These are phyloP conservation scores for Drosophila trapezifrons DNA, from an alignment of 1,140 invertebrate genomes.

Conservation along the genomic window DNA sequence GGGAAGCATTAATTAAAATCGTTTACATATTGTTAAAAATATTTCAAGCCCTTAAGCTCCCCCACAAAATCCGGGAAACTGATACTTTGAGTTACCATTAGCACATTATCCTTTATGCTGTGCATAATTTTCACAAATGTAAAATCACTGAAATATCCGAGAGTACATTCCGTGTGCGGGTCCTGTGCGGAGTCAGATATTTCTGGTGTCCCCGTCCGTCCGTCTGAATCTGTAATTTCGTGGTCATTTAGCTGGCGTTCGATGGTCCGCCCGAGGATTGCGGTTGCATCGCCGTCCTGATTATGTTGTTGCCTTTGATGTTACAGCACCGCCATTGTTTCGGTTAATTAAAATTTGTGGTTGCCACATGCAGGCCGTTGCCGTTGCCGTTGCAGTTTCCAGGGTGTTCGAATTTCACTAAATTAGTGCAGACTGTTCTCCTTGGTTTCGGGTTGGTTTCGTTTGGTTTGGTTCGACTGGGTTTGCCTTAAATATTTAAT, in stretches of 20 bases:
- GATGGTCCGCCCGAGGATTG: slow-evolving; percentile 46
- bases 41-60: too few species aligned
- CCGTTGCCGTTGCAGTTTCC: slow-evolving; percentile 2
- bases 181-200: slow-evolving; percentile 13
- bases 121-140: background rate
- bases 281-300: slow-evolving; percentile 53
- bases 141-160: background rate
- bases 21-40: too few species aligned
- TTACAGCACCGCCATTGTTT: slow-evolving; percentile 72
- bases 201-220: slow-evolving; percentile 2
- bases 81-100: background rate
- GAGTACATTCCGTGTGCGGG: slow-evolving; percentile 1
- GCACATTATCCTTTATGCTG: background rate
- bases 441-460: slow-evolving; percentile 14
- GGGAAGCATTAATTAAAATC: too few species aligned
- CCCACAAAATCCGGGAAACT: too few species aligned
- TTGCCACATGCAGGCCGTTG: slow-evolving; percentile 38
- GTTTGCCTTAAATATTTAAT: slow-evolving; percentile 76
- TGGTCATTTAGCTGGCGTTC: slow-evolving; percentile 61
- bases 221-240: slow-evolving; percentile 53
- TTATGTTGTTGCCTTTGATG: slow-evolving; percentile 71
- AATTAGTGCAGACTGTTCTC: slow-evolving; percentile 54
- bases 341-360: slow-evolving; percentile 83
- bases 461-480: slow-evolving; percentile 20
- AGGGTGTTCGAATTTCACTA: slow-evolving; percentile 54